Conservation (phyloP, 1,140 invertebrate species). For the Galendromus occidentalis region DNA sequence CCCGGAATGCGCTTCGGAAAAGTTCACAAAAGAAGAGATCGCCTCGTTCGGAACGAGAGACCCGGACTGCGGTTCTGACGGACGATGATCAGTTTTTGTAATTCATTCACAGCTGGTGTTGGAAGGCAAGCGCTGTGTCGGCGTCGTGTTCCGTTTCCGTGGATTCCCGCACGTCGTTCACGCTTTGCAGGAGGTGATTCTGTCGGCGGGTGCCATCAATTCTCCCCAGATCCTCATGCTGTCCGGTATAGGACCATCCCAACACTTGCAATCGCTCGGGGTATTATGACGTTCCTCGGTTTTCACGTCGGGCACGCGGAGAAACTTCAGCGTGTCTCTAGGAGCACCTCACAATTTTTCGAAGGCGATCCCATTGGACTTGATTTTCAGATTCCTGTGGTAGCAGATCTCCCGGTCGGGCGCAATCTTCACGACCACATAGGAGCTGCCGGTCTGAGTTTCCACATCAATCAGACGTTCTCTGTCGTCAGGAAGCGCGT, state of each 20-base stretch:
- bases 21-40: neutral
- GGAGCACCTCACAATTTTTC: too few species aligned
- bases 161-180: constrained; percentile 17
- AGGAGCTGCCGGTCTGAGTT: constrained; percentile 58
- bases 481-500: constrained; percentile 40
- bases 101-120: neutral
- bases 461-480: constrained; percentile 52
- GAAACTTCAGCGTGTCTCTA: too few species aligned
- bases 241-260: constrained; percentile 29
- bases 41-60: too few species aligned
- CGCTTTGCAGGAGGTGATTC: constrained; percentile 21
- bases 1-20: neutral
- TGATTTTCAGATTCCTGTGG: constrained; percentile 19
- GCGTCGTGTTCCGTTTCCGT: constrained; percentile 13
- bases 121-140: constrained; percentile 13
- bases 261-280: constrained; percentile 23
- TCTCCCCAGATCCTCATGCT: constrained; percentile 28
- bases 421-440: constrained; percentile 39
- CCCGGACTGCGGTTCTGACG: too few species aligned
- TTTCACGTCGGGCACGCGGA: too few species aligned
- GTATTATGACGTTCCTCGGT: neutral
- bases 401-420: constrained; percentile 29
- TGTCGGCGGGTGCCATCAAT: constrained; percentile 24
- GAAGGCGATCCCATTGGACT: neutral
- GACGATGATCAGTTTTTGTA: neutral